Conservation (phyloP, 2,888 invertebrate species). For the Chalcis sispes region DNA sequence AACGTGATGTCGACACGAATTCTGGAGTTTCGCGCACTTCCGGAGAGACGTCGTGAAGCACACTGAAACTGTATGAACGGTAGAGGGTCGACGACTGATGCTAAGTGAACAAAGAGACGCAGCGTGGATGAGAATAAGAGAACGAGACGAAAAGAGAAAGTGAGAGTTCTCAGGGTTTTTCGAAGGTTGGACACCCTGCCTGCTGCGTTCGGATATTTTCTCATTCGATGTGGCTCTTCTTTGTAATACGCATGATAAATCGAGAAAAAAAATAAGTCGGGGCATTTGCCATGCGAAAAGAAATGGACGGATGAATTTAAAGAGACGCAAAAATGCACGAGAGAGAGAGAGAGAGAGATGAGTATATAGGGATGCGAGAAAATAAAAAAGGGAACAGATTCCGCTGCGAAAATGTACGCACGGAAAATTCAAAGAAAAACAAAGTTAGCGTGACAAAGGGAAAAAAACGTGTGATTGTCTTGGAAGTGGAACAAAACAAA, state of each 20-base stretch:
- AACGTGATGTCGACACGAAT: not conserved
- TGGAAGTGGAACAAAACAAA: too few relatives aligned
- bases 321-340: not conserved
- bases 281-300: too few relatives aligned
- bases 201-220: not conserved
- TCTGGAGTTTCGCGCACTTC: constrained; percentile 31
- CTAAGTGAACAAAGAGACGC: too few relatives aligned
- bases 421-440: not conserved
- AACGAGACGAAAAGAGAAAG: constrained; percentile 43
- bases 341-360: not conserved
- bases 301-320: not conserved
- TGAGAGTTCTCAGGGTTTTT: constrained; percentile 42
- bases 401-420: not conserved
- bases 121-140: constrained; percentile 46
- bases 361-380: not conserved
- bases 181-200: constrained; percentile 50
- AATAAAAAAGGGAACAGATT: not conserved
- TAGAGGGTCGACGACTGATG: constrained; percentile 50
- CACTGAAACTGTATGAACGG: constrained; percentile 42
- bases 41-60: constrained; percentile 32
- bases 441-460: not conserved
- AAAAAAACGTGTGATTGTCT: too few relatives aligned
- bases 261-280: too few relatives aligned
- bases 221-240: not conserved
- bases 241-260: not conserved